Base-by-base conservation (phyloP, 2,113 vertebrate genomes). In the Lepus americanus region DNA sequence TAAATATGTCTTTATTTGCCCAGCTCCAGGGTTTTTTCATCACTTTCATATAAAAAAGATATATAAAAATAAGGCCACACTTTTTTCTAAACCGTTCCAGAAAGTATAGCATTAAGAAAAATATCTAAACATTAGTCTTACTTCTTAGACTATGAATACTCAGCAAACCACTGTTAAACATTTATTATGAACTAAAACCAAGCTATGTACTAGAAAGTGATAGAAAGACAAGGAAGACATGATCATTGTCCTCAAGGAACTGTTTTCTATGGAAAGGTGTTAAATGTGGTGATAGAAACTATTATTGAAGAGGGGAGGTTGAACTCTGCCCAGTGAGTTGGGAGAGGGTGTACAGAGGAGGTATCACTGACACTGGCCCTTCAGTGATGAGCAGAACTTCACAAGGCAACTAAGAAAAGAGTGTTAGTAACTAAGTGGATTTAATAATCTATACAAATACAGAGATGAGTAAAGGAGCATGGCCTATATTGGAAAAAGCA, bases 61-160 rank as follows among this genome's bases (percentile, higher is more conserved):
- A 86, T 49, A 51, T 33, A 14, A 89, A 69, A 53, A 13, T 63
- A 83, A 63, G 63, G 33, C 39, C 39, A 59, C 5, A 29, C n/a
- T 59, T 79, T 84, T 78, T 81, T 33, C 66, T 69, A 81, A 89
- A 49, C 79, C 74, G 20, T 63, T 90, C 76, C 10, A 80, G 31
- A 64, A n/a, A 90, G 10, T 77, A 22, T 27, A 59, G 61, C 51
- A 61, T 85, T 77, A 20, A 2, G 70, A 2, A 79, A 3, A 36
- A 87, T 53, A 36, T 33, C 59, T 85, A n/a, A 76, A 51, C n/a
- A 17, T 59, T 44, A 29, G 9, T 55, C n/a, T 87, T 92, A 59
- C 14, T 72, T 90, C 82, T 74, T 79, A 25, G 12, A 13, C 77
- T 84, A 7, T 87, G 39, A 88, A 70, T 77, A 85, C 49, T 77